Evolutionary conservation across 1,140 invertebrate species (phyloP), one percentile per base, ranked within the genome.

Genomic region (Aculops lycopersici): DNA sequence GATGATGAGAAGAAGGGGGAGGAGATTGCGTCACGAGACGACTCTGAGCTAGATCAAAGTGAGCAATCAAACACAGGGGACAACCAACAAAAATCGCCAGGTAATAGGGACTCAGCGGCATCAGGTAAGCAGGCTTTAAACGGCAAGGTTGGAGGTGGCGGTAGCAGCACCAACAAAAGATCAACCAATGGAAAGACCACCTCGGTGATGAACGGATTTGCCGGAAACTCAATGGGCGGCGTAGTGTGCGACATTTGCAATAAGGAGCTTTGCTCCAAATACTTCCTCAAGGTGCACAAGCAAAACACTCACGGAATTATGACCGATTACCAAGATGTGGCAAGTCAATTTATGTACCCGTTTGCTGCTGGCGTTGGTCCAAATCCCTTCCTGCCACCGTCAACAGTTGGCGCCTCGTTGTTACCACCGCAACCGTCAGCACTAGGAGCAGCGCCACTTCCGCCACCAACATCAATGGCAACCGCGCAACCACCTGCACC

Each of bases 211-310:
- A n/a, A n/a, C n/a, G n/a, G n/a, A n/a, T n/a, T n/a, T n/a, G n/a
- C n/a, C n/a, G n/a, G n/a, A n/a, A n/a, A n/a, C n/a, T 77, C 79
- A 53, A 72, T 83, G 14, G 79, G 78, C 4, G 79, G 80, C 3
- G 80, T 88, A 1, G 74, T 79, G 4, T 92, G 84, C 61, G 83
- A 92, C 54, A 78, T 92, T 43, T 95, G 84, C 54, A 78, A 88
- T 55, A 95, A 95, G 57, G 83, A 92, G 60, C 58, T 94, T 1
- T 84, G 83, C 60, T 88, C 80, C 57, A 94, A 94, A 55, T 95
- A 94, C 57, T 94, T 94, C 53, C 59, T 95, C 14, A 69, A 80
- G 41, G 80, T 86, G 3, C 88, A 97, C 59, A 92, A 92, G 52
- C 76, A 88, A 51, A 95, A 94, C 56, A 92, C 83, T 3, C 88